Conservation (phyloP, 2,797 vertebrate species). For the Pipistrellus nathusii region DNA sequence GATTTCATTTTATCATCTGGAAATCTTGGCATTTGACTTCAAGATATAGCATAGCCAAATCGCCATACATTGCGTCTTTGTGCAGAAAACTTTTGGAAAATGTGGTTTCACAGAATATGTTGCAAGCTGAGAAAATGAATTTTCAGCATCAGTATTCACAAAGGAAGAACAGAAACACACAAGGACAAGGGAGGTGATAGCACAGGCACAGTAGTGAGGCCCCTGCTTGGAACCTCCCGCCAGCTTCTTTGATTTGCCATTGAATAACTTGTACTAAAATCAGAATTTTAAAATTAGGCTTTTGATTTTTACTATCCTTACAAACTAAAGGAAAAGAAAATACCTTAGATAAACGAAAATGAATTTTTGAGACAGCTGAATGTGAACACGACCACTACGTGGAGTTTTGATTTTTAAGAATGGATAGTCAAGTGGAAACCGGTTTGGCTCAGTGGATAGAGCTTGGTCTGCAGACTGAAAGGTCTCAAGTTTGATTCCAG, state of each 20-base stretch:
- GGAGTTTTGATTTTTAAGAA: conserved; percentile 66
- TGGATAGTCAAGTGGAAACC: not conserved
- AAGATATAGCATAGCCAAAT: not conserved
- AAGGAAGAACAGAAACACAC: not conserved
- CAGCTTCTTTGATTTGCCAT: not conserved
- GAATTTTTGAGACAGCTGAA: conserved; percentile 47
- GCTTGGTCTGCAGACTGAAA: too few species aligned
- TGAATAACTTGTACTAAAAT: not conserved
- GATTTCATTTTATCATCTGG: conserved; percentile 62
- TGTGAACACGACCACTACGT: not conserved
- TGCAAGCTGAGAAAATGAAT: not conserved
- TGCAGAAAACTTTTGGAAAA: conserved; percentile 14
- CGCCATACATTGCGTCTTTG: not conserved
- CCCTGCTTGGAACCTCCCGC: not conserved
- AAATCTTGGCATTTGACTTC: conserved; percentile 50
- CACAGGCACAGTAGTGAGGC: not conserved
- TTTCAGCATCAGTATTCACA: not conserved
- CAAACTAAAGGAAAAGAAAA: conserved; percentile 11
- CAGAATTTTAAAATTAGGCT: conserved; percentile 23
- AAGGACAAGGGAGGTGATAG: not conserved
- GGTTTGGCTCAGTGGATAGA: too few species aligned
- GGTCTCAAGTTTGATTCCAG: too few species aligned
- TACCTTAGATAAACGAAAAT: not conserved
- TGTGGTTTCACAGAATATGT: not conserved
- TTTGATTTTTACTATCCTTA: conserved; percentile 31